Base-by-base conservation (phyloP, 30 jellyfish, hydroid and myxozoan species). In the Morbakka virulenta region DNA sequence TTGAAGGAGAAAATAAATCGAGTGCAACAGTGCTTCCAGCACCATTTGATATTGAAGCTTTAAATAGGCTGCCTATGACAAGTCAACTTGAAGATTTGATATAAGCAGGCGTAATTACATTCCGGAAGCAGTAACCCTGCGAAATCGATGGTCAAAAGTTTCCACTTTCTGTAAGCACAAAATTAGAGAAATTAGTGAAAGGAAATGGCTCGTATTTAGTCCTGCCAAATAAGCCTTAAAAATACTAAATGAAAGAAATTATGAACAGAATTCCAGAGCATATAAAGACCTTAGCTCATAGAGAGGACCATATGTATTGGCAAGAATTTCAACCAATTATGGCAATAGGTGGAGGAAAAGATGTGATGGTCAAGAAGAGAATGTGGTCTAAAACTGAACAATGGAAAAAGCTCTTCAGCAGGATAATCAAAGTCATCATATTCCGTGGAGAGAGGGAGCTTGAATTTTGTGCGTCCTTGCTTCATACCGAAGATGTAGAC, bases 381-480 rank as follows among this genome's bases (percentile, higher is more conserved):
- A 30, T 75, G n/a, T 35, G 57, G 67, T 75, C 87, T 52, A 33
- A 75, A n/a, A 75, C 61, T 28, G 87, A 75, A 67, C 87, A 75
- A 52, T 75, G 80, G 87, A 75, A 75, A 62, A 48, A 73, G 50
- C 73, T 78, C 2, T 52, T 78, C 52, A 64, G 14, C 84, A 35
- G 87, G 72, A 63, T 78, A 64, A 20, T 78, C 50, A 77, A 32
- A 32, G 86, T 64, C 17, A 78, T 71, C 30, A n/a, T 78, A 35
- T 67, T 79, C 67, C 78, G 36, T n/a, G 84, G 78, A 36, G 79
- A 34, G 80, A 51, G 79, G 41, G 74, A 83, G 24, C 85, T 81
- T 57, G 80, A 69, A 71, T 68, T 81, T 81, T 74, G 81, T 14
- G 87, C 80, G 68, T 41, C 85, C 14, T 68, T 82, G 36, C 79